Base-by-base conservation (phyloP, 92 coral and sea anemone genomes). In the Porites lobata region DNA sequence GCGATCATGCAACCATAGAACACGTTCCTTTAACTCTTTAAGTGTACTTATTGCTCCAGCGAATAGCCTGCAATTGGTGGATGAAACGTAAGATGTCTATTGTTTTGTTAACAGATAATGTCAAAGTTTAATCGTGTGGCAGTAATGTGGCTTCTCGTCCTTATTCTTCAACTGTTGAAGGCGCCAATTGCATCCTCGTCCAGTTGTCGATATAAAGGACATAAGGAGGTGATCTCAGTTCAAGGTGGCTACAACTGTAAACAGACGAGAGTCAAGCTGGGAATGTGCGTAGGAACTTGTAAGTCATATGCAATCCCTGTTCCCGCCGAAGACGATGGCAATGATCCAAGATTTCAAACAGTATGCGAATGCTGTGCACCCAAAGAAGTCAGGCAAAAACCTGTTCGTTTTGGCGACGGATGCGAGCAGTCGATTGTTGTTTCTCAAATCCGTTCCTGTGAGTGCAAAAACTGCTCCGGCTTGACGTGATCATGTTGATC, bases 271-370 rank as follows among this genome's bases (percentile, higher is more conserved):
- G 78, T 74, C 1, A 77, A 68, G 63, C 20, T 90, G 32, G 87
- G 88, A 64, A 93, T 85, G 71, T 93, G 96, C 32, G 86, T 90
- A 13, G 96, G 96, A 8, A 72, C 79, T 8, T 93, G 96, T 56
- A 52, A 56, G 2, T 93, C 96, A 50, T 75, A 92, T 13, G 93
- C 96, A 1, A 77, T 86, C 47, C 96, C 96, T 3, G 24, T 89
- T 72, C 73, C 76, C 83, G 56, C 59, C 17, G 69, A 76, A 26
- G 72, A 19, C 18, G 80, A 85, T 9, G 69, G 43, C 22, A 56
- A n/a, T 17, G 50, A 32, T 21, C 76, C 82, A 43, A 66, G 58
- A 54, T 85, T 85, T 57, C 75, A 76, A 78, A 76, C 76, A 3
- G 20, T 5, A 17, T 85, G 89, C 72, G 10, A 65, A 22, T 85